phyloP scores from a whole-genome alignment of 2,797 vertebrate genomes.

The Phataginus tricuspis region DNA sequence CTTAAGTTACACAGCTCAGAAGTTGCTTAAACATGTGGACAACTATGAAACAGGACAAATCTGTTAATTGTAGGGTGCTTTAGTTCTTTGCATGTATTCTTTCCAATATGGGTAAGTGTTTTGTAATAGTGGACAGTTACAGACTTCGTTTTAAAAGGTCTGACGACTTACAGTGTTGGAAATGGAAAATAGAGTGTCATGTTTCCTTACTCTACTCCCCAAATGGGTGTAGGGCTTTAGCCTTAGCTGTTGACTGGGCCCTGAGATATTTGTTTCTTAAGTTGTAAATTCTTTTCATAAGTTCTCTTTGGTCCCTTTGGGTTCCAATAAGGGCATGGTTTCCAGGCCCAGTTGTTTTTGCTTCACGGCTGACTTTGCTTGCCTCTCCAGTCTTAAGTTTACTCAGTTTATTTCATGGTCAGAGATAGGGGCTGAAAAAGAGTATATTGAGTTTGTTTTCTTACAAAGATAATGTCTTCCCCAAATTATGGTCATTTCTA shows the following conservation, averaged over 20 bases:
- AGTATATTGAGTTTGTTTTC: neutral
- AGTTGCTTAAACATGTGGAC: neutral
- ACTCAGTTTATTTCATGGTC: neutral
- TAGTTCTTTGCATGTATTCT: neutral
- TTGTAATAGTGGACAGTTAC: neutral
- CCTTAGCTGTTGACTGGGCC: neutral
- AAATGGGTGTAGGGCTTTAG: neutral
- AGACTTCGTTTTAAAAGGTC: neutral
- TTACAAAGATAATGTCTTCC: constrained; percentile 5
- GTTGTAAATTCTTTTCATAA: neutral
- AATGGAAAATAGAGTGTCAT: neutral
- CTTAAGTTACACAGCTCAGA: neutral
- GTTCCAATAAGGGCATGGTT: neutral
- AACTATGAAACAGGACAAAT: neutral
- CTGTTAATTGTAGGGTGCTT: neutral
- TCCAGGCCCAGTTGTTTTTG: neutral
- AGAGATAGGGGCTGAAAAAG: neutral
- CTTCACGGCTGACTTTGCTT: neutral
- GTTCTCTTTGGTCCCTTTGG: neutral
- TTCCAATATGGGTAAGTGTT: neutral
- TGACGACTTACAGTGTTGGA: neutral
- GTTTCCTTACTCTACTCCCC: neutral
- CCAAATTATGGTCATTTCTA: neutral
- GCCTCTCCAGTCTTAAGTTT: neutral
- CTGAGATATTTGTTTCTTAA: neutral